phyloP scores from a whole-genome alignment of 23 tunicate species.

The Styela clava region DNA sequence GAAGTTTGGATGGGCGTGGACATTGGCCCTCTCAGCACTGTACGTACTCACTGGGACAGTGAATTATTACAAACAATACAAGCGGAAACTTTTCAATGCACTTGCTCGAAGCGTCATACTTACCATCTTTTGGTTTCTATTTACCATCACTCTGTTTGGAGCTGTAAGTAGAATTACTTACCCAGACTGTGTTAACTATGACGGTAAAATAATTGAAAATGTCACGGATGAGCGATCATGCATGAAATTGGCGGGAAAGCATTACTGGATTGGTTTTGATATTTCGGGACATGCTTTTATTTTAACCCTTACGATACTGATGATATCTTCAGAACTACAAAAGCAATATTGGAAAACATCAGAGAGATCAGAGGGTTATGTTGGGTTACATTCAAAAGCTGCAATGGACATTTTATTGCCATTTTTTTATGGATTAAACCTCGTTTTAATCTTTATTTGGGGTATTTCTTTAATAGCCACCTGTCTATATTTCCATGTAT shows the following conservation, averaged over 20 bases:
- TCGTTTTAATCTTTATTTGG: constrained; percentile 48
- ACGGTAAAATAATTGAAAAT: constrained; percentile 32
- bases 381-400: background rate
- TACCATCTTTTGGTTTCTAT: background rate
- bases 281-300: constrained; percentile 83
- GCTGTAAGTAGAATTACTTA: constrained; percentile 46
- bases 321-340: constrained; percentile 57
- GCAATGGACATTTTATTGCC: background rate
- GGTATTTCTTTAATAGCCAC: constrained; percentile 42
- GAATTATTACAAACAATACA: background rate
- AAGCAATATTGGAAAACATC: constrained; percentile 11
- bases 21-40: constrained; percentile 31
- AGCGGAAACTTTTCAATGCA: background rate
- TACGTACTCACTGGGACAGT: constrained; percentile 56
- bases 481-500: constrained; percentile 78
- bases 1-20: constrained; percentile 73
- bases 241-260: constrained; percentile 31
- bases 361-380: background rate
- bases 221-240: constrained; percentile 33
- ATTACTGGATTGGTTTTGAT: constrained; percentile 63
- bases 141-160: background rate
- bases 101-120: background rate
- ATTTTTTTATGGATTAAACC: constrained; percentile 24
- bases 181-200: constrained; percentile 33
- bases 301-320: constrained; percentile 29